phyloP scores from a whole-genome alignment of 2,797 vertebrate species.

The Cynopterus sphinx region DNA sequence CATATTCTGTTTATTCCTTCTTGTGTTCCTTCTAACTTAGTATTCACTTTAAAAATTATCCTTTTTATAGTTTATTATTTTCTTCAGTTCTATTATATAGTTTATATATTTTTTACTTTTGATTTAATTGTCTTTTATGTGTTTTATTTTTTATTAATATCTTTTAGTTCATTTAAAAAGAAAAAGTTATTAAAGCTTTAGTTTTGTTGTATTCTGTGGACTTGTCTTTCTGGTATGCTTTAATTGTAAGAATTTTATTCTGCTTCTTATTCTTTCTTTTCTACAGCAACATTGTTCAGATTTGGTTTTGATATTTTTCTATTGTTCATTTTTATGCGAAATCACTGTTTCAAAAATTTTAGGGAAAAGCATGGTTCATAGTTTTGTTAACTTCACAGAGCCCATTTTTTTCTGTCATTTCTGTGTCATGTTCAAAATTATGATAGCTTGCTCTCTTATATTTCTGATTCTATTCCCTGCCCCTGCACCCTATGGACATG shows the following conservation, averaged over 20 bases:
- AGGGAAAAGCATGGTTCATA: background rate
- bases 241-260: background rate
- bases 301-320: background rate
- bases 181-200: background rate
- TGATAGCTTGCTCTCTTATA: background rate
- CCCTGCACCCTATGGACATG: background rate
- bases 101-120: background rate
- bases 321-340: background rate
- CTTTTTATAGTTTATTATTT: background rate
- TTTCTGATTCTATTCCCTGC: background rate
- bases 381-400: background rate
- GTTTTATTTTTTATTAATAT: background rate
- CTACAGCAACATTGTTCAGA: background rate
- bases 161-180: background rate
- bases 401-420: background rate
- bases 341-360: background rate
- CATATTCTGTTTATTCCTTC: background rate
- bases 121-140: background rate
- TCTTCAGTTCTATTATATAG: background rate
- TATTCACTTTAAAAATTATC: background rate
- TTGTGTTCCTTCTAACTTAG: background rate
- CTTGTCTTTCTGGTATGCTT: background rate
- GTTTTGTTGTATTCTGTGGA: background rate
- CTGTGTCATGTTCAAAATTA: background rate
- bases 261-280: background rate